Conservation (phyloP, 2,888 invertebrate species). For the Adelphocoris suturalis region DNA sequence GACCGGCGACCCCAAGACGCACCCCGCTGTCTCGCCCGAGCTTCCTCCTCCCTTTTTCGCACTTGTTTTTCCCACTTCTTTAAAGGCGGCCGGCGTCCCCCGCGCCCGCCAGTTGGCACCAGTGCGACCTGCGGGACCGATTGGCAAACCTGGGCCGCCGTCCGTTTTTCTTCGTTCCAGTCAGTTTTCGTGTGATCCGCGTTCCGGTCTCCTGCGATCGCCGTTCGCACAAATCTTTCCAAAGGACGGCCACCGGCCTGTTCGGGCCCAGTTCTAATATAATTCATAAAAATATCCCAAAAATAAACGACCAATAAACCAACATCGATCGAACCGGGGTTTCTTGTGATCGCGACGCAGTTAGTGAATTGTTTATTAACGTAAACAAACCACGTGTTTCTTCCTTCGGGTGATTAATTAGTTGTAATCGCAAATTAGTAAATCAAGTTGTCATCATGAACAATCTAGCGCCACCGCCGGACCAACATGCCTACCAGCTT, state of each 20-base stretch:
- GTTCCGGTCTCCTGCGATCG: not conserved
- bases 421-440: not conserved
- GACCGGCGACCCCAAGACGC: not conserved
- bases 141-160: not conserved
- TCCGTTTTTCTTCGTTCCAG: not conserved
- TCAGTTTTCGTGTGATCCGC: not conserved
- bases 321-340: too few relatives aligned
- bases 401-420: not conserved
- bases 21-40: not conserved
- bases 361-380: too few relatives aligned
- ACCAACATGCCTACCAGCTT: constrained; percentile 60
- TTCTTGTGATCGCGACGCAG: not conserved
- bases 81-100: not conserved
- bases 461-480: constrained; percentile 26
- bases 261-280: not conserved
- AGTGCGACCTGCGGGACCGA: not conserved
- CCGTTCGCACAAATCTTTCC: not conserved
- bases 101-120: constrained; percentile 18
- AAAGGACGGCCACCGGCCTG: not conserved
- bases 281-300: not conserved
- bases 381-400: not conserved
- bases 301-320: too few relatives aligned
- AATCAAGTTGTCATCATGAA: not conserved
- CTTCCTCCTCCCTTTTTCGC: not conserved
- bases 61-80: not conserved